phyloP scores from a whole-genome alignment of 1,140 invertebrate genomes.

The Brachystomella parvula region DNA sequence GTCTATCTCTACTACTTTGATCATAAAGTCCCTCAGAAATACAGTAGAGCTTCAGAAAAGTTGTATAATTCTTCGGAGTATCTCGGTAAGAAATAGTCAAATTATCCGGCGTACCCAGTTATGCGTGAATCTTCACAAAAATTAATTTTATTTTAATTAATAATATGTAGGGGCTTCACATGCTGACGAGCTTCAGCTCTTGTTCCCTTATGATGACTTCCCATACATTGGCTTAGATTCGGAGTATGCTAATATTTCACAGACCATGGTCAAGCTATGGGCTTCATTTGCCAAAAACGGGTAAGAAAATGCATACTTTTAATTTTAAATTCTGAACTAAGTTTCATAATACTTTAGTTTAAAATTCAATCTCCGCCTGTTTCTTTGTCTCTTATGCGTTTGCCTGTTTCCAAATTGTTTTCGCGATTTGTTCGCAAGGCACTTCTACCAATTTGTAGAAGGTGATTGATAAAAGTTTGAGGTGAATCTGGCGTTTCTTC shows the following conservation, averaged over 20 bases:
- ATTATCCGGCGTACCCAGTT: too few species aligned
- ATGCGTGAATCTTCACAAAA: too few species aligned
- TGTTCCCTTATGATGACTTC: constrained; percentile 28
- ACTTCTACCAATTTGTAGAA: too few species aligned
- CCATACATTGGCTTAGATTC: constrained; percentile 18
- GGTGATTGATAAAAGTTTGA: too few species aligned
- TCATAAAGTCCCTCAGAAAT: constrained; percentile 7
- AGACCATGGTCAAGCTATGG: constrained; percentile 27
- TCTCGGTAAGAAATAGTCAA: neutral
- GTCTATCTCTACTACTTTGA: constrained; percentile 28
- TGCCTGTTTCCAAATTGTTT: too few species aligned
- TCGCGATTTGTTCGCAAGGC: too few species aligned
- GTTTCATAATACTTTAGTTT: too few species aligned
- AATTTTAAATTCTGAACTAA: neutral
- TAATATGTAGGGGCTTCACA: neutral
- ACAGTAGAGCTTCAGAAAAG: neutral
- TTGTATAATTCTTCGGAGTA: neutral
- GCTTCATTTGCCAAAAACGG: constrained; percentile 23
- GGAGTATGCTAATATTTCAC: constrained; percentile 20
- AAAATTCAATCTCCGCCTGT: too few species aligned
- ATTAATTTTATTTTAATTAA: neutral
- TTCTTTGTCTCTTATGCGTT: too few species aligned
- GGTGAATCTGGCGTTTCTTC: too few species aligned
- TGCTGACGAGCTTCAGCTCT: constrained; percentile 30
- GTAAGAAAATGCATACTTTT: constrained; percentile 7